Evolutionary conservation across 1,140 invertebrate species (phyloP).

Genomic region (Scaptomyza pallida): DNA sequence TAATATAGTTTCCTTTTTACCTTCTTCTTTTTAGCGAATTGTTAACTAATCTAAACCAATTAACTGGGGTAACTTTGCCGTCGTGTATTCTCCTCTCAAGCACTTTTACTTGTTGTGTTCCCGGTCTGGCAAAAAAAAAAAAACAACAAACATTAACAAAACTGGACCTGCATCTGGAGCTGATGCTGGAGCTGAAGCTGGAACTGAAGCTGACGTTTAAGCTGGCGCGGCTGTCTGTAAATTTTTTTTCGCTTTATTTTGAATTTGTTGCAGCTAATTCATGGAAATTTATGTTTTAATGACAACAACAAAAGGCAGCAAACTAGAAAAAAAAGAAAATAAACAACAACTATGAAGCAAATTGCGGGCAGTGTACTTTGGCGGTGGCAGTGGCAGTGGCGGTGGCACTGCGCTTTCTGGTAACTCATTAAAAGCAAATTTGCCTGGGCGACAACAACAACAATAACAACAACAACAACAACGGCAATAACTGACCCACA

Average conservation of each 20-base stretch:
- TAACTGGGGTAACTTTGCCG: not conserved
- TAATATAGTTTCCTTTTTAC: too few species aligned
- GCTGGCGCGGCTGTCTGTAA: slow-evolving; percentile 8
- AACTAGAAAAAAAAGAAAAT: not conserved
- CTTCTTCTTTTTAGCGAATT: too few species aligned
- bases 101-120: slow-evolving; percentile 13
- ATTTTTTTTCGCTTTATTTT: not conserved
- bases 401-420: slow-evolving; percentile 50
- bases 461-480: slow-evolving; percentile 24
- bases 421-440: slow-evolving; percentile 62
- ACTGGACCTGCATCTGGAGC: slow-evolving; percentile 31
- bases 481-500: slow-evolving; percentile 37
- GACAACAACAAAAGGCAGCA: slow-evolving; percentile 34
- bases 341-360: slow-evolving; percentile 19
- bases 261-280: slow-evolving; percentile 40
- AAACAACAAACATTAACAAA: not conserved
- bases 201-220: too few species aligned
- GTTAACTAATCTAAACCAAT: too few species aligned
- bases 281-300: slow-evolving; percentile 60
- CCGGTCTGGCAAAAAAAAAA: slow-evolving; percentile 6
- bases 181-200: not conserved
- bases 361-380: slow-evolving; percentile 24
- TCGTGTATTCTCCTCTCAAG: not conserved
- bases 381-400: slow-evolving; percentile 13
- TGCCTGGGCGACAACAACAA: slow-evolving; percentile 34